Conservation (phyloP, 1,140 invertebrate species). For the Drosophila orena region DNA sequence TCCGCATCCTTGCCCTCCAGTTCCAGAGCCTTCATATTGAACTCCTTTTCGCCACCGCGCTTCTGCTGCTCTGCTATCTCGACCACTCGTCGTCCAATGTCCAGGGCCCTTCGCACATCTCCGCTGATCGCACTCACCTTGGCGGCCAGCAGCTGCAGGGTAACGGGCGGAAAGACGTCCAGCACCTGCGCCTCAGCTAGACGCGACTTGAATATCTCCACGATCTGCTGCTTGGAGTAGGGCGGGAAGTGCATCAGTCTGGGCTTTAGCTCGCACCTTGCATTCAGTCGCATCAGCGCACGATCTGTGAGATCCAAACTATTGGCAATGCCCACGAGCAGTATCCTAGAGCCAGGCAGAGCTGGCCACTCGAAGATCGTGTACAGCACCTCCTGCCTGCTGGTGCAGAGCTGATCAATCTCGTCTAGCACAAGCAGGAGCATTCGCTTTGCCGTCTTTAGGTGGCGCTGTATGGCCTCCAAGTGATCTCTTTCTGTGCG, state of each 20-base stretch:
- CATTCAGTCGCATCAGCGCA: slow-evolving; percentile 93
- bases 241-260: slow-evolving; percentile 95
- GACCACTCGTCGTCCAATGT: slow-evolving; percentile 94
- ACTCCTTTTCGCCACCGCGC: slow-evolving; percentile 57
- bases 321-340: slow-evolving; percentile 97
- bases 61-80: slow-evolving; percentile 90
- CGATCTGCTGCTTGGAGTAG: slow-evolving; percentile 95
- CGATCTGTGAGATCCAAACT: slow-evolving; percentile 97
- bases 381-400: slow-evolving; percentile 95
- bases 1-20: slow-evolving; percentile 43
- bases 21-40: slow-evolving; percentile 63
- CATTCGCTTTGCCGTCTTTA: slow-evolving; percentile 88
- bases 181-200: slow-evolving; percentile 89
- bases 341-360: slow-evolving; percentile 88
- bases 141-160: slow-evolving; percentile 95
- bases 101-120: slow-evolving; percentile 96
- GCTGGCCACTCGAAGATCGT: slow-evolving; percentile 97
- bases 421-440: slow-evolving; percentile 97
- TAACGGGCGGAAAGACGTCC: slow-evolving; percentile 91
- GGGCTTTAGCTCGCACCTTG: slow-evolving; percentile 89
- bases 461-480: slow-evolving; percentile 88
- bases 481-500: slow-evolving; percentile 87
- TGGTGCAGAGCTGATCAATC: slow-evolving; percentile 93
- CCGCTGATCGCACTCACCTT: slow-evolving; percentile 98
- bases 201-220: slow-evolving; percentile 92